Evolutionary conservation across 2,888 invertebrate species (phyloP), one percentile per base, ranked within the genome.

Genomic region (Fragum sueziense): DNA sequence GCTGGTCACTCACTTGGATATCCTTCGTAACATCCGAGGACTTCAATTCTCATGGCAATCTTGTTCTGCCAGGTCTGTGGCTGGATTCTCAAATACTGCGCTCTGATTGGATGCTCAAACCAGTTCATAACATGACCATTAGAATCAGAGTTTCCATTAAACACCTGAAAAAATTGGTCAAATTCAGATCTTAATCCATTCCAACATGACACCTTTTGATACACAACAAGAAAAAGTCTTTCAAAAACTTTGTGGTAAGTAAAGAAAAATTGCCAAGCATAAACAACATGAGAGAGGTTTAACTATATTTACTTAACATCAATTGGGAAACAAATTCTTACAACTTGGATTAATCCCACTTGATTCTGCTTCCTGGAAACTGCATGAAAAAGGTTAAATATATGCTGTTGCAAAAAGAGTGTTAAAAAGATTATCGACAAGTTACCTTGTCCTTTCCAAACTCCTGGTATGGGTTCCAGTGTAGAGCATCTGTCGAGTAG

Each of bases 21-120:
- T 17, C 72, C 74, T 25, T 81, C 76, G 33, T 77, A 85, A 90
- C 97, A 97, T 3, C 97, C 97, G 59, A 97, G 94, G 9, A 97
- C 91, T 88, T 97, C 97, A 29, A 96, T 94, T 76, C 96, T 94
- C 84, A 97, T 93, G 85, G 96, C 96, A 41, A 97, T 96, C 79
- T 94, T 94, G 4, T 95, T 95, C 86, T 96, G 95, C 97, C 97
- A 97, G 2, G 96, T 95, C 47, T 95, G 93, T 0, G 97, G 97
- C 84, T 95, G 95, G 75, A 97, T 94, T 75, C 96, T 95, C n/a
- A 97, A 90, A 25, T 95, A 95, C 89, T 95, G 95, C 0, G 97
- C 96, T 91, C 97, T 97, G 68, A 97, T 94, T 0, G 97, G 97
- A 6, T 95, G 94, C 33, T 95, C 93, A 83, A 97, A 96, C 89